Conservation (phyloP, 2,888 invertebrate species). For the Molorchus minor region DNA sequence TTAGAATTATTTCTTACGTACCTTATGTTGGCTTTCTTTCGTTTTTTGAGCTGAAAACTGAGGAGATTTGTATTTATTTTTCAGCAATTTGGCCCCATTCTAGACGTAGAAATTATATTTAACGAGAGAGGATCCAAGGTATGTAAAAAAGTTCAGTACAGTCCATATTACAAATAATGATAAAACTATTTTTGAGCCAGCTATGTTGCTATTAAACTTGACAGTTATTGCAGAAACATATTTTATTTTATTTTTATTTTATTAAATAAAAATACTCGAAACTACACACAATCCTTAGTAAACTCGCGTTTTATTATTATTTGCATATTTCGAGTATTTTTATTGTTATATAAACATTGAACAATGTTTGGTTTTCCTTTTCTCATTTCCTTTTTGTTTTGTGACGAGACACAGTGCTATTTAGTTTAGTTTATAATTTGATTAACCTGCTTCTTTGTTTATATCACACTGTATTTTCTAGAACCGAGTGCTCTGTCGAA, state of each 20-base stretch:
- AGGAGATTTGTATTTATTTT: conserved; percentile 61
- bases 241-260: conserved; percentile 27
- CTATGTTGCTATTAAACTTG: conserved; percentile 58
- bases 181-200: conserved; percentile 52
- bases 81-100: conserved; percentile 98
- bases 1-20: too few relatives aligned
- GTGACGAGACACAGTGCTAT: conserved; percentile 42
- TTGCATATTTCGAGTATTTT: conserved; percentile 10
- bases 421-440: conserved; percentile 37
- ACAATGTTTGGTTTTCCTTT: conserved; percentile 21
- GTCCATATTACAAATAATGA: conserved; percentile 36
- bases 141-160: conserved; percentile 65
- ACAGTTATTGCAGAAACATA: conserved; percentile 44
- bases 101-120: conserved; percentile 99
- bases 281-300: background rate
- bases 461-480: conserved; percentile 32
- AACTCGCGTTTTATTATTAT: background rate
- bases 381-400: conserved; percentile 17
- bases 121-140: conserved; percentile 99
- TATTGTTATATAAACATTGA: conserved; percentile 7
- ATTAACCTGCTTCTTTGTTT: conserved; percentile 41
- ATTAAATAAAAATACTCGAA: conserved; percentile 1
- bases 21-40: too few relatives aligned
- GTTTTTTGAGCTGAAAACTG: too few relatives aligned
- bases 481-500: conserved; percentile 18